Percentiles rank a stretch among this genome's conserved stretches.
Conservation (phyloP, 2,888 invertebrate genomes). For the Shargacucullia verbasci region DNA sequence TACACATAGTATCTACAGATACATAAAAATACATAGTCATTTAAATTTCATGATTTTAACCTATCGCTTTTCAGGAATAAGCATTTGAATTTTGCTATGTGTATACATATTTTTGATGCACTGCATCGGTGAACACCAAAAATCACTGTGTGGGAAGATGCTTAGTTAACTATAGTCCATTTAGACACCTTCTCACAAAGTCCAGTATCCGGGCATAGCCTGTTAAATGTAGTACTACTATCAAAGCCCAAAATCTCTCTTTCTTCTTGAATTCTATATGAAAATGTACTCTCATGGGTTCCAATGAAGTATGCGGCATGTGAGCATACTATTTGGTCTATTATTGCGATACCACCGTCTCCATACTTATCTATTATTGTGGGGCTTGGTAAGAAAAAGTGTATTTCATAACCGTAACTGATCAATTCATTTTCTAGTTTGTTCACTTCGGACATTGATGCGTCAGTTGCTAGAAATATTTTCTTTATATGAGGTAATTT, state of each 20-base stretch:
- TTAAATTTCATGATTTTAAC: too few species aligned
- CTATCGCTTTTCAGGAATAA: too few species aligned
- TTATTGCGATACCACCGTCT: conserved; percentile 97
- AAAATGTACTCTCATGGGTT: conserved; percentile 98
- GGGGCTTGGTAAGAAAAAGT: conserved; percentile 78
- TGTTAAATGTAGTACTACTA: conserved; percentile 95
- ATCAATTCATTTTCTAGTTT: conserved; percentile 81
- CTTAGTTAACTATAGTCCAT: conserved; percentile 91
- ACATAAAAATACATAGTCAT: too few species aligned
- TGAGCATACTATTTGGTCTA: conserved; percentile 98
- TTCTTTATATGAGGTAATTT: conserved; percentile 75
- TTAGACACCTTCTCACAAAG: conserved; percentile 92
- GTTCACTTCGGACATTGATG: conserved; percentile 88
- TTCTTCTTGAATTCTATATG: conserved; percentile 99
- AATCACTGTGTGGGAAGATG: too few species aligned
- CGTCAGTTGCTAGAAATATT: conserved; percentile 96
- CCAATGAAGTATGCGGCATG: conserved; percentile 96
- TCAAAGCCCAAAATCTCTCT: conserved; percentile 97
- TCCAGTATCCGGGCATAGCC: conserved; percentile 91
- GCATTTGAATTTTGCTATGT: too few species aligned
- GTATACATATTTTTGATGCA: too few species aligned
- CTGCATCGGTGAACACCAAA: too few species aligned
- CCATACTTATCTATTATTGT: conserved; percentile 87
- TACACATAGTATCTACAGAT: too few species aligned
- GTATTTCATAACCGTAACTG: conserved; percentile 68